Evolutionary conservation across 2,888 invertebrate species (phyloP), one percentile per base, ranked within the genome.

Genomic region (Amphipyra berbera): DNA sequence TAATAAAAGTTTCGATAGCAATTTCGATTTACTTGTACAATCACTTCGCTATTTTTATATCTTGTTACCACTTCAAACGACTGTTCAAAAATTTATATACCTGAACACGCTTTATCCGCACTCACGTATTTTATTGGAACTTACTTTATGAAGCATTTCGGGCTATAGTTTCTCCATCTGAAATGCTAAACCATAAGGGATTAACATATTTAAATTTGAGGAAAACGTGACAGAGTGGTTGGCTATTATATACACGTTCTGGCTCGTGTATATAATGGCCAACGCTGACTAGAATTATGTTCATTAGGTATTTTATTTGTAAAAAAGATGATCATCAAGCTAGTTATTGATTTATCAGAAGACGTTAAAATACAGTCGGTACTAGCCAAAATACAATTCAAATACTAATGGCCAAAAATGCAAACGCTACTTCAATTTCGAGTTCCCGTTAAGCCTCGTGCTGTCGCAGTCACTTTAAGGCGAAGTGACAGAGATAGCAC

Each of bases 1-100:
- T 84, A 81, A 88, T 89, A 88, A 89, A 90, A 88, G 84, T 88
- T 89, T 83, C 78, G 73, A 84, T 85, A 73, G 84, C 78, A 81
- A 83, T 88, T 88, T 78, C 79, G 76, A 85, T 85, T 81, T 77
- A 79, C 68, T 83, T 79, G 63, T 70, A 72, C 68, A 76, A 70
- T 76, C 65, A 71, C 67, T 69, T 67, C 53, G 53, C 62, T 64
- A 78, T 76, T 69, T 72, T 69, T 72, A 69, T 76, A 61, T 67
- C 62, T 60, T 61, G 66, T 78, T 78, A 63, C 67, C 62, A 73
- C 67, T 73, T 69, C 52, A 65, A 76, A 58, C 61, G 62, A 60
- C 68, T 64, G 61, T 76, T 76, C 44, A 44, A 63, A 78, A 55
- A 56, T 56, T 1, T 65, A 72, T 71, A 41, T 60, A 35, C n/a